Base-by-base conservation (phyloP, 2,888 invertebrate genomes). In the Agrenia bidenticulata region DNA sequence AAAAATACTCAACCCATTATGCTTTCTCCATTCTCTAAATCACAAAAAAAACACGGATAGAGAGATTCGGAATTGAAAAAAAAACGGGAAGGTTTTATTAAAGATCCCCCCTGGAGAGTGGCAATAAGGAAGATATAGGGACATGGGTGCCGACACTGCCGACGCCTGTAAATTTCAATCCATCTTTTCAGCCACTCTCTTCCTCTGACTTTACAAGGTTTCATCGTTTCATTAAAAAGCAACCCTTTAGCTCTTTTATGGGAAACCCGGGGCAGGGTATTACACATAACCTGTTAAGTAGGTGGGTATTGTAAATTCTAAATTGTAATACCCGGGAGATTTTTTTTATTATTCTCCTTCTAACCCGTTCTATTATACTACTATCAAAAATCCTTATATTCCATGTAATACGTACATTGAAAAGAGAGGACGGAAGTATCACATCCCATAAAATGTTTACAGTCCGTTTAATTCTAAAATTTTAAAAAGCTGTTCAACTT, bases 391-490 rank as follows among this genome's bases (percentile, higher is more conserved):
- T n/a, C n/a, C n/a, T n/a, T n/a, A n/a, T n/a, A n/a, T n/a, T n/a
- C n/a, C n/a, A n/a, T n/a, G n/a, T n/a, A n/a, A n/a, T n/a, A n/a
- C n/a, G n/a, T n/a, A n/a, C n/a, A n/a, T 11, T 39, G 39, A 39
- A 39, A 39, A 39, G 39, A 39, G 45, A 45, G 2, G 45, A 56
- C 60, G 69, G 66, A 69, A 69, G 69, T 69, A 69, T 69, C 69
- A 69, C 63, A 69, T 69, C 66, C 64, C 69, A 69, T 69, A 66
- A 66, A 64, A 64, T 45, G 50, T 69, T 69, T 66, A 69, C 69
- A 69, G 66, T 64, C 69, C 61, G 69, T 69, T 69, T 69, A 66
- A 69, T 69, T 69, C 66, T n/a, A 32, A 66, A 61, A 63, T 69
- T 59, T 49, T 59, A 56, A 15, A 45, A 45, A 45, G 45, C 45